Conservation (phyloP, 2,888 invertebrate genomes). For the Galerucella pusilla region DNA sequence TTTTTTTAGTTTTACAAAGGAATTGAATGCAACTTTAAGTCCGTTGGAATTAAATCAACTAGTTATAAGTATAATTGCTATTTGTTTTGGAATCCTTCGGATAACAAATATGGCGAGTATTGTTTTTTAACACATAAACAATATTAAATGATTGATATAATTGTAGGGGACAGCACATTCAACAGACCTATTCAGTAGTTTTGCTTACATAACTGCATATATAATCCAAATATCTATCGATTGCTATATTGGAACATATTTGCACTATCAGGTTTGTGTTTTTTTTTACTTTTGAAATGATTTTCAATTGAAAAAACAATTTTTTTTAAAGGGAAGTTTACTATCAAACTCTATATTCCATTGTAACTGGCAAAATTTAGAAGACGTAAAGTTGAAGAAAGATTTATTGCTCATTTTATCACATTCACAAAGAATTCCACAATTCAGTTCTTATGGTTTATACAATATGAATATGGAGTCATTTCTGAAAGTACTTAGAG, state of each 20-base stretch:
- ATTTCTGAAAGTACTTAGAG: not conserved
- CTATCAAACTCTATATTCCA: slow-evolving; percentile 12
- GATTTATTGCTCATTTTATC: slow-evolving; percentile 12
- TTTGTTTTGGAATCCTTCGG: slow-evolving; percentile 6
- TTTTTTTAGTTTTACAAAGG: not conserved
- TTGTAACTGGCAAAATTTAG: slow-evolving; percentile 17
- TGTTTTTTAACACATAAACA: not conserved
- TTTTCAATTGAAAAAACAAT: too few relatives aligned
- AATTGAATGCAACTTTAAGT: slow-evolving; percentile 5
- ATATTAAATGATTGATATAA: not conserved
- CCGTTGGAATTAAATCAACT: slow-evolving; percentile 9
- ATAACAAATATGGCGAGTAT: slow-evolving; percentile 5
- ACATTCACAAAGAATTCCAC: slow-evolving; percentile 18
- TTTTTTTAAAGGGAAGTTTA: slow-evolving; percentile 18
- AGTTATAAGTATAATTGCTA: not conserved
- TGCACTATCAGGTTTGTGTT: slow-evolving; percentile 12
- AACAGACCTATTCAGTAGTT: not conserved
- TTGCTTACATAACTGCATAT: slow-evolving; percentile 7
- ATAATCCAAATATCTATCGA: slow-evolving; percentile 8
- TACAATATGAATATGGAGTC: slow-evolving; percentile 22
- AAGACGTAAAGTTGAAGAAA: slow-evolving; percentile 6
- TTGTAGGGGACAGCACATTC: not conserved
- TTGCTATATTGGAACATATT: slow-evolving; percentile 16
- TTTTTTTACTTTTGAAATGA: not conserved
- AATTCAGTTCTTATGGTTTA: slow-evolving; percentile 17